These are phyloP conservation scores for Tachina grossa DNA, from an alignment of 2,888 invertebrate genomes.

Conservation along the genomic window DNA sequence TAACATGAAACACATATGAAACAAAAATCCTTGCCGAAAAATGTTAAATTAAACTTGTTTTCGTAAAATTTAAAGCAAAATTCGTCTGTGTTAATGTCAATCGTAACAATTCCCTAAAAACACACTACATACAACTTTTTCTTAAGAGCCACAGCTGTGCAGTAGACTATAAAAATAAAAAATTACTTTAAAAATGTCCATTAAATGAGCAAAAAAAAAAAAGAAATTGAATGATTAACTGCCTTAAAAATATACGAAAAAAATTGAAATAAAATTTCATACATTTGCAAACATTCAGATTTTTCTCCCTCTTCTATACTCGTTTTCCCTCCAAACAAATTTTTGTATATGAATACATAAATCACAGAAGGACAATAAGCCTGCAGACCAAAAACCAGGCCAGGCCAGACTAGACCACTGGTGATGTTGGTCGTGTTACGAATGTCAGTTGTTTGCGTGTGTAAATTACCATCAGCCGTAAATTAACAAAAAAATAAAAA, in stretches of 20 bases:
- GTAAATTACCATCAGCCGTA: conserved; percentile 49
- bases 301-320: background rate
- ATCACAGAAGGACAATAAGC: conserved; percentile 19
- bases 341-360: background rate
- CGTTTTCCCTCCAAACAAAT: background rate
- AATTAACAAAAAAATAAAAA: conserved; percentile 24
- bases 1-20: too few relatives aligned
- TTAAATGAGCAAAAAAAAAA: conserved; percentile 8
- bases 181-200: background rate
- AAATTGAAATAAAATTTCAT: conserved; percentile 28
- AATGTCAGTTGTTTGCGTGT: conserved; percentile 48
- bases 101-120: too few relatives aligned
- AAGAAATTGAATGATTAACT: conserved; percentile 58
- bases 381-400: conserved; percentile 8
- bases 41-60: too few relatives aligned
- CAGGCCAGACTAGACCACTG: conserved; percentile 23
- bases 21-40: too few relatives aligned
- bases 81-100: too few relatives aligned
- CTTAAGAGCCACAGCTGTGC: background rate
- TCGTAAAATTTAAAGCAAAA: too few relatives aligned
- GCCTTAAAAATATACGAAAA: conserved; percentile 18
- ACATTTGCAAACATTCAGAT: conserved; percentile 31
- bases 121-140: background rate
- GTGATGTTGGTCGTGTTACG: conserved; percentile 25
- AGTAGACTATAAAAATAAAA: background rate